Evolutionary conservation across 53 echinoderm and acorn worm genomes (phyloP), one percentile per base, ranked within the genome.

Genomic region (Echinarachnius parma): DNA sequence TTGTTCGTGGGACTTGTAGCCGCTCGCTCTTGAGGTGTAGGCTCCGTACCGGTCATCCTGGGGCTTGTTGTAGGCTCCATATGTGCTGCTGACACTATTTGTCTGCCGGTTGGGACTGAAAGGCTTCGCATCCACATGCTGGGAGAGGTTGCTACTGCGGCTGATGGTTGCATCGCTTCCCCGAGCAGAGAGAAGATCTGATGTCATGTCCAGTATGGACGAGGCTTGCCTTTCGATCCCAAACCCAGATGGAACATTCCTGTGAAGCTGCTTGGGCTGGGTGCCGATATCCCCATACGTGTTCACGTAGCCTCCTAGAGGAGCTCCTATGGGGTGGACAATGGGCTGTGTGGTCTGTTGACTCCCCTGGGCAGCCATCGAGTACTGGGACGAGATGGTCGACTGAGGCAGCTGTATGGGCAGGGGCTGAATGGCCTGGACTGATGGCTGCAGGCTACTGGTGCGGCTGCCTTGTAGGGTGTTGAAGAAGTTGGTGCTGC

Each of bases 51-150:
- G 31, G 24, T 47, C 46, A 28, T 59, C 71, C 62, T 60, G 81
- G 1, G 46, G 34, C 29, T 74, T 55, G 31, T 24, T 70, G 33
- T 25, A 53, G 3, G 33, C 60, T 7, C 9, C 22, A 39, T 39
- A 39, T 8, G 39, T 27, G 24, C 36, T 63, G 53, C 70, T 24
- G 58, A 3, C 9, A 35, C 53, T 70, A 22, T 34, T 36, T 13
- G 53, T 35, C 23, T 70, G 70, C 53, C 70, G 28, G 23, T 70
- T 70, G 3, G 95, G 95, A 52, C 87, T 95, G 72, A 95, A 95
- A 14, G 95, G 95, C 48, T 95, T 95, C 27, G 95, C 95, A 64
- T 95, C 95, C 14, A 90, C 89, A 87, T 94, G 94, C 48, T 90
- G 87, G 9, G 90, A 84, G 74, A 94, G 86, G 64, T 90, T 87